These are phyloP conservation scores for Brachyistius frenatus DNA, from an alignment of 2,113 vertebrate genomes.

Conservation along the genomic window DNA sequence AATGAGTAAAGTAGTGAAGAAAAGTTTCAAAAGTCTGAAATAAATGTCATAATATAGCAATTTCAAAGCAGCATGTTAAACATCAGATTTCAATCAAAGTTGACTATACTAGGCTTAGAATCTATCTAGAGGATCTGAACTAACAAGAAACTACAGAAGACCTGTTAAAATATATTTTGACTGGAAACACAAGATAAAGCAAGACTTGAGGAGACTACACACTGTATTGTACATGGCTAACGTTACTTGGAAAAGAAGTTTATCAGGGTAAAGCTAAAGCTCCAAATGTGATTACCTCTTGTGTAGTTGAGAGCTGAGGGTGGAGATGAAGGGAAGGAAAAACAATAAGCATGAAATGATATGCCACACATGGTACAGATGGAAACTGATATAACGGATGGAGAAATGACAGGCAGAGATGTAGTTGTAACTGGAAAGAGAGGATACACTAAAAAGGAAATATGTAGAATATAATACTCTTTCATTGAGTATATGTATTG, in stretches of 20 bases:
- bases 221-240: neutral
- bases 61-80: neutral
- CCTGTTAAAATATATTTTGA: neutral
- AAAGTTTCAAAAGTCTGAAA: neutral
- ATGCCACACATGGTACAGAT: neutral
- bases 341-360: constrained; percentile 44
- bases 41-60: neutral
- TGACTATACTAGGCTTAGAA: neutral
- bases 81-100: neutral
- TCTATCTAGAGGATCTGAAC: neutral
- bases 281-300: constrained; percentile 82
- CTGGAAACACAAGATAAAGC: neutral
- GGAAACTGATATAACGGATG: neutral
- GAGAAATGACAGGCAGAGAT: neutral
- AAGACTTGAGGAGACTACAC: neutral
- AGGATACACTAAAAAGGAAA: too few species aligned
- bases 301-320: constrained; percentile 84
- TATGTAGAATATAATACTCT: too few species aligned
- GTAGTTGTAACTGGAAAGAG: too few species aligned
- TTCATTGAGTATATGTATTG: too few species aligned
- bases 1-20: neutral
- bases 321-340: constrained; percentile 32
- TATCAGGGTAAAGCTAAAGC: neutral
- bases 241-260: neutral
- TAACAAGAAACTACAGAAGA: neutral